Conservation (phyloP, 2,888 invertebrate genomes). For the Aleiodes alternator region DNA sequence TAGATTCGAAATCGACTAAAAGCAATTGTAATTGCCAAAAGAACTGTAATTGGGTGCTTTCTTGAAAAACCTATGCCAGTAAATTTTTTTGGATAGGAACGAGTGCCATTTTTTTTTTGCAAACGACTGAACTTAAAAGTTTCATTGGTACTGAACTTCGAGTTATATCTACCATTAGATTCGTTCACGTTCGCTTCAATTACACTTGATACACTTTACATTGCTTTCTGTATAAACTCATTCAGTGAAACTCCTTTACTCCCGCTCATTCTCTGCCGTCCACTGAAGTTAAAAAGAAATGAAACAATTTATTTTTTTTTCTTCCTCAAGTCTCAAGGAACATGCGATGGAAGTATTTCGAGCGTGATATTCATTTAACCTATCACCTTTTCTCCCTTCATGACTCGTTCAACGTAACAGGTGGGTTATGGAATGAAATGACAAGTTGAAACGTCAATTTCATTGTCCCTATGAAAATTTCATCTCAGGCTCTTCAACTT, state of each 20-base stretch:
- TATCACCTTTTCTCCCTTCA: neutral
- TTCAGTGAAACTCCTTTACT: too few relatives aligned
- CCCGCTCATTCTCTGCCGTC: too few relatives aligned
- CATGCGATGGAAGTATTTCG: neutral
- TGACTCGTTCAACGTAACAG: constrained; percentile 1
- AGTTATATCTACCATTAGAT: constrained; percentile 16
- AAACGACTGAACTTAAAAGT: constrained; percentile 11
- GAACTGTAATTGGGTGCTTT: neutral
- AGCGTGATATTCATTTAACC: neutral
- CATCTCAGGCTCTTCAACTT: too few relatives aligned
- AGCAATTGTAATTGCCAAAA: too few relatives aligned
- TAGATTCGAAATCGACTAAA: constrained; percentile 53
- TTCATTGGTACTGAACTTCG: neutral
- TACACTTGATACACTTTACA: constrained; percentile 12
- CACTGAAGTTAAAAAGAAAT: constrained; percentile 1
- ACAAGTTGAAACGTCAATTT: neutral
- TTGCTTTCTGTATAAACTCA: constrained; percentile 6
- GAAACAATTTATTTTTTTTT: neutral
- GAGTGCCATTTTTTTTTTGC: constrained; percentile 17
- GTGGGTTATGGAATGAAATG: neutral
- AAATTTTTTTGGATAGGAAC: constrained; percentile 21
- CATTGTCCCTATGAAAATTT: neutral
- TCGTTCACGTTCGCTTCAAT: constrained; percentile 19
- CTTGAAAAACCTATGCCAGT: constrained; percentile 17
- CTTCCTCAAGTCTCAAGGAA: neutral